A percentile compares a stretch with the other conserved stretches of the same genome.
Evolutionary conservation across 2,888 invertebrate species (phyloP).

Genomic region (Choristoneura rosaceana): DNA sequence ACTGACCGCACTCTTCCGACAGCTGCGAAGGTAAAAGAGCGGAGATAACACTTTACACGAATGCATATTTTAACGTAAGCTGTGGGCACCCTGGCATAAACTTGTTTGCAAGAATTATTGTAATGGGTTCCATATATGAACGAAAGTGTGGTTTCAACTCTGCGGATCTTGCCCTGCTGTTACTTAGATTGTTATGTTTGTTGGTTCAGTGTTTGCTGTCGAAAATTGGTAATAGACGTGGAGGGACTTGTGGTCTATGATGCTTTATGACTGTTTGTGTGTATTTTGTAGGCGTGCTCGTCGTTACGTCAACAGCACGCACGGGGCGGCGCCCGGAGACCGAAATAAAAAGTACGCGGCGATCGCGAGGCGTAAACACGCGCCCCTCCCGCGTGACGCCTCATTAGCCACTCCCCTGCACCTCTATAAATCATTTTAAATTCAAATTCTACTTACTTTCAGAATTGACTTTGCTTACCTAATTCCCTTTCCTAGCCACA

Average conservation of each 20-base stretch:
- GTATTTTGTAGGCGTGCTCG: conserved; percentile 62
- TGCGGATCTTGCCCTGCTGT: conserved; percentile 43
- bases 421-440: conserved; percentile 85
- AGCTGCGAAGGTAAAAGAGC: conserved; percentile 70
- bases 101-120: conserved; percentile 76
- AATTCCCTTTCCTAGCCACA: conserved; percentile 77
- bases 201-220: conserved; percentile 35
- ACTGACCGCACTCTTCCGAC: conserved; percentile 59
- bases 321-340: conserved; percentile 66
- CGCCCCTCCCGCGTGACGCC: conserved; percentile 83
- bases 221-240: conserved; percentile 17
- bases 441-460: conserved; percentile 84
- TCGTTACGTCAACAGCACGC: conserved; percentile 60
- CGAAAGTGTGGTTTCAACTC: conserved; percentile 50
- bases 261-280: conserved; percentile 36
- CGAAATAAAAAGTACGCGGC: conserved; percentile 68
- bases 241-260: conserved; percentile 18
- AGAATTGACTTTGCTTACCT: conserved; percentile 83
- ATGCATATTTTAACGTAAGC: conserved; percentile 82
- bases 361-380: conserved; percentile 75
- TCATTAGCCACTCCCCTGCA: conserved; percentile 84
- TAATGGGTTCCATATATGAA: conserved; percentile 62
- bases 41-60: conserved; percentile 75
- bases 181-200: conserved; percentile 41
- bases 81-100: conserved; percentile 71